Percentiles rank a stretch among this genome's conserved stretches.
Conservation (phyloP, 2,113 vertebrate genomes). For the Deroptyus accipitrinus region DNA sequence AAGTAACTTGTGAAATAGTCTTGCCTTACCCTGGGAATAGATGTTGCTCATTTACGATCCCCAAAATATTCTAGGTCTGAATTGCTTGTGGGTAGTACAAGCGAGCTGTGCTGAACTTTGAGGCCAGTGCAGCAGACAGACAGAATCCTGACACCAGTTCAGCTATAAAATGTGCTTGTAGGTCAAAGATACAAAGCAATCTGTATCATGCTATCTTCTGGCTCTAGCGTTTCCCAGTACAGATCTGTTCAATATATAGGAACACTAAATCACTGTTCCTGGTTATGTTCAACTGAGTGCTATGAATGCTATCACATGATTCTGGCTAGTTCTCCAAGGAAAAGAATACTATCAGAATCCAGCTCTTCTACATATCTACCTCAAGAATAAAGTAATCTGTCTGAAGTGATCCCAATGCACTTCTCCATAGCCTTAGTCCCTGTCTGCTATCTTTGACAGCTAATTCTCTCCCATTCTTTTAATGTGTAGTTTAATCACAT, state of each 20-base stretch:
- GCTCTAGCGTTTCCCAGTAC: background rate
- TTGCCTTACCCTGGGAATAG: slow-evolving; percentile 55
- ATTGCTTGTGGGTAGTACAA: background rate
- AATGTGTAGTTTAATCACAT: background rate
- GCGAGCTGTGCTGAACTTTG: background rate
- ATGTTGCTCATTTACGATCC: slow-evolving; percentile 52
- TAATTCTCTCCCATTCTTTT: slow-evolving; percentile 14
- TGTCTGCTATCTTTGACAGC: background rate
- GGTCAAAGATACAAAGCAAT: slow-evolving; percentile 25
- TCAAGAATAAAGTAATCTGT: background rate
- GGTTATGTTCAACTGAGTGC: background rate
- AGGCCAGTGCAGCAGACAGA: background rate
- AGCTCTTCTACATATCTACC: background rate
- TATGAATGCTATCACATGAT: background rate
- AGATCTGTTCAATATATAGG: background rate
- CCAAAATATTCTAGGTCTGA: slow-evolving; percentile 40
- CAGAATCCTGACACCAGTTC: slow-evolving; percentile 8
- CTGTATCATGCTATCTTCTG: background rate
- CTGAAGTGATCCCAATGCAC: background rate
- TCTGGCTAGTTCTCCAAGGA: background rate
- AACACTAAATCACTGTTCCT: background rate
- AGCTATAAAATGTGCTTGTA: background rate
- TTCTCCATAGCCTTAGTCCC: background rate
- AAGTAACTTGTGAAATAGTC: slow-evolving; percentile 66
- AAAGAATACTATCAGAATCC: background rate